Evolutionary conservation across 2,888 invertebrate genomes (phyloP).

Genomic region (Lepidonotus clava): DNA sequence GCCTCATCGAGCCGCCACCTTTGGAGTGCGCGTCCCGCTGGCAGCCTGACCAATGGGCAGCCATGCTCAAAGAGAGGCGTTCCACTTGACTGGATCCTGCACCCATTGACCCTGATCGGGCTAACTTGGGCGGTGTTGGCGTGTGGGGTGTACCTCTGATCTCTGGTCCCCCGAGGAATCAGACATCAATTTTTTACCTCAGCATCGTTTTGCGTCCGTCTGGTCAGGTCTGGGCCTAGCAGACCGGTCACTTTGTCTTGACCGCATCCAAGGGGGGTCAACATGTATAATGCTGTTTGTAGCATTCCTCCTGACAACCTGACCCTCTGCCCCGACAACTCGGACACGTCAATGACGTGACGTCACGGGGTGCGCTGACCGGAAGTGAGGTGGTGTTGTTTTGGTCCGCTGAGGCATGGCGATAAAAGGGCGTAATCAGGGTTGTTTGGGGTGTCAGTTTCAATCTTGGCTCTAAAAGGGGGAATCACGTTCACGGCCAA

Average conservation of each 20-base stretch:
- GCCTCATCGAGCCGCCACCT: not conserved
- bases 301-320: too few relatives aligned
- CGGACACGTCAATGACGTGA: too few relatives aligned
- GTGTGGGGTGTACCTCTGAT: not conserved
- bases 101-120: conserved; percentile 20
- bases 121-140: not conserved
- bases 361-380: too few relatives aligned
- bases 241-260: conserved; percentile 6
- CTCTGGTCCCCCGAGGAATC: not conserved
- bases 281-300: conserved; percentile 13
- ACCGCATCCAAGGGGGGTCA: too few relatives aligned
- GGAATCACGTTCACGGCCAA: too few relatives aligned
- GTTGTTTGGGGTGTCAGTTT: too few relatives aligned
- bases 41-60: conserved; percentile 50
- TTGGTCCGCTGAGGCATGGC: too few relatives aligned
- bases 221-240: conserved; percentile 21
- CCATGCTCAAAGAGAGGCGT: conserved; percentile 36
- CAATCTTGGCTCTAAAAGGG: too few relatives aligned
- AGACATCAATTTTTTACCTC: conserved; percentile 32
- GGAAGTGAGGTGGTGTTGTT: too few relatives aligned
- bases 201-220: not conserved
- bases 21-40: conserved; percentile 6
- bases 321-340: too few relatives aligned
- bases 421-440: too few relatives aligned
- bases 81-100: not conserved